Evolutionary conservation across 2,797 vertebrate genomes (phyloP), one percentile per base, ranked within the genome.

Genomic region (Danio albolineatus): DNA sequence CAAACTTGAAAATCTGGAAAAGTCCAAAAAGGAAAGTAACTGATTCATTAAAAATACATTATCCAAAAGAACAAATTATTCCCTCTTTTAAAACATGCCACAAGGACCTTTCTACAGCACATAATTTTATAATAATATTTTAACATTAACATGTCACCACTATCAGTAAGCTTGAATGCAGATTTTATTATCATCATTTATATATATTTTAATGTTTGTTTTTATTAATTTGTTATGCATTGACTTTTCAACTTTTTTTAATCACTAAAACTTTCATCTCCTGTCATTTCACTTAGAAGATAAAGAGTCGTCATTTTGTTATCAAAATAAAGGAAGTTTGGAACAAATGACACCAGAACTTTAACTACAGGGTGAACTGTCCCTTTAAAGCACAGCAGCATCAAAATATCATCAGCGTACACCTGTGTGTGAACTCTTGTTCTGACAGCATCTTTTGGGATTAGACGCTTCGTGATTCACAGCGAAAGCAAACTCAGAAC

Each of bases 401-500:
- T 51, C 48, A 72, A 49, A 71, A 49, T 73, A 65, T 80, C 44
- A 60, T 43, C 38, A 51, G 14, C 9, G 7, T n/a, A 71, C 28
- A 70, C 56, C 56, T 28, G 28, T 28, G 28, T 69, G 44, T 41
- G 38, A 70, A 51, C 54, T 67, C 16, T 69, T 19, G 28, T 69
- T 69, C 75, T 67, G 65, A 49, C 65, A 61, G 46, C 44, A 70
- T 70, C 66, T 51, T 70, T 70, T 21, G 28, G 65, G 76, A 62
- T 60, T 70, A 61, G 71, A 28, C n/a, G 46, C n/a, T 74, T 49
- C 2, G 2, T 70, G 65, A 70, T 69, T 48, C 65, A 6, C 41
- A 78, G 76, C 44, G 19, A 60, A 70, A 66, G 74, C 51, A 78
- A 70, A 78, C 65, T 70, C 44, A 78, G 57, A 72, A 72, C 48